Evolutionary conservation across 2,113 vertebrate species (phyloP), one percentile per base, ranked within the genome.

Genomic region (Cyanocitta stelleri): DNA sequence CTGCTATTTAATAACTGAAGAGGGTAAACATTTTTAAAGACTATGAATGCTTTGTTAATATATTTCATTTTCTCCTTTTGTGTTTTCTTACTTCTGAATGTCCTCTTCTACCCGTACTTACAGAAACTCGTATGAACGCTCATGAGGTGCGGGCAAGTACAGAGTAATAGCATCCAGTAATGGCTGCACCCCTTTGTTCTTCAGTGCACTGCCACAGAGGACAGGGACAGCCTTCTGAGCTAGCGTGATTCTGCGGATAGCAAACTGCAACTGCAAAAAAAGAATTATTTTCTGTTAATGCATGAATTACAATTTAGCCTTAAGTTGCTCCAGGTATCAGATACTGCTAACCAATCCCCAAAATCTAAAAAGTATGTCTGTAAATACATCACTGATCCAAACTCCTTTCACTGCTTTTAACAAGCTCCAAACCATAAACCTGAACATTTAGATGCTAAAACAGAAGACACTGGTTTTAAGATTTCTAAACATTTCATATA

Each of bases 181-280:
- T 3, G 98, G 99, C 96, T 99, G 99, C 37, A 99, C 98, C 3
- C 99, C 99, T 97, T 98, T 99, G 97, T 99, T 99, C 94, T 95
- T 99, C 96, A 99, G 92, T 2, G 99, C 98, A 71, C 99, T 99
- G 79, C 99, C 99, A 81, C 99, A 99, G 29, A 99, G 98, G 1
- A 99, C 98, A 2, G 99, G 99, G 4, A 99, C 99, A 2, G 98
- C 99, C 77, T 97, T 98, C 90, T 96, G 98, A 64, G 98, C 96
- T 41, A 99, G 95, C 0, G 99, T 99, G 30, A 99, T 95, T 92
- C 99, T 98, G 59, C 98, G 98, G 87, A 99, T 89, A 2, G 99
- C 99, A 80, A 98, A 97, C 77, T 96, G 98, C 20, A 99, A 89
- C 99, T 99, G 94, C 14, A 96, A 73, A 74, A 84, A 77, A 52